Evolutionary conservation across 2,113 vertebrate species (phyloP).

Genomic region (Ceuthmochares aereus): DNA sequence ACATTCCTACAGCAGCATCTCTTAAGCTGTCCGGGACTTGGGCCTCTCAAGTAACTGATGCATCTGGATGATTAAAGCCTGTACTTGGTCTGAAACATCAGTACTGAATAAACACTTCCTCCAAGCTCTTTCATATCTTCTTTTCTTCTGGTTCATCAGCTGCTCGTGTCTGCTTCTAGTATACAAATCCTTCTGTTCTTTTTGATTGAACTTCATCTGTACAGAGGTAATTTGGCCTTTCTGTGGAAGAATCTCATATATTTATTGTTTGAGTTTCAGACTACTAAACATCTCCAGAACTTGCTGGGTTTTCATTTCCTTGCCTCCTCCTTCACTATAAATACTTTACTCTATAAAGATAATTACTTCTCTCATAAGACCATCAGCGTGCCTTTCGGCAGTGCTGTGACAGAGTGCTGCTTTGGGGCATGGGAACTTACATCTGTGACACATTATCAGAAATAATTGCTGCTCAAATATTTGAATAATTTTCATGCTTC

Average conservation of each 20-base stretch:
- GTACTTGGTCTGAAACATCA: background rate
- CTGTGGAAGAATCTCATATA: slow-evolving; percentile 12
- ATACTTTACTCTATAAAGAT: slow-evolving; percentile 34
- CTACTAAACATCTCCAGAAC: slow-evolving; percentile 60
- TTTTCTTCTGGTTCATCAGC: background rate
- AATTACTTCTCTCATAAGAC: slow-evolving; percentile 19
- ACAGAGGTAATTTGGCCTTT: background rate
- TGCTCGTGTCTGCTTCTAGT: slow-evolving; percentile 38
- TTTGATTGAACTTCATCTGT: slow-evolving; percentile 9
- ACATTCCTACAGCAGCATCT: background rate
- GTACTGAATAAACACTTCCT: background rate
- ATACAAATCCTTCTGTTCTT: slow-evolving; percentile 29
- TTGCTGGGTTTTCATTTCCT: slow-evolving; percentile 74
- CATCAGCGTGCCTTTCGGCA: background rate
- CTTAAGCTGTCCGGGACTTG: background rate
- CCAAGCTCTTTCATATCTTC: background rate
- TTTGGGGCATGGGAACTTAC: background rate
- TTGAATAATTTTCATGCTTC: slow-evolving; percentile 7
- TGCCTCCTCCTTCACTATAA: slow-evolving; percentile 21
- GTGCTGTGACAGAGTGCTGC: background rate
- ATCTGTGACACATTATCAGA: background rate
- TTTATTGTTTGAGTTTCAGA: slow-evolving; percentile 23
- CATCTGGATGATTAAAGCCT: slow-evolving; percentile 14
- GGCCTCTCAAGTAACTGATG: background rate
- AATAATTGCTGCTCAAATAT: background rate